These are phyloP conservation scores for Drosophila azteca DNA, from an alignment of 1,140 invertebrate species.

Conservation along the genomic window DNA sequence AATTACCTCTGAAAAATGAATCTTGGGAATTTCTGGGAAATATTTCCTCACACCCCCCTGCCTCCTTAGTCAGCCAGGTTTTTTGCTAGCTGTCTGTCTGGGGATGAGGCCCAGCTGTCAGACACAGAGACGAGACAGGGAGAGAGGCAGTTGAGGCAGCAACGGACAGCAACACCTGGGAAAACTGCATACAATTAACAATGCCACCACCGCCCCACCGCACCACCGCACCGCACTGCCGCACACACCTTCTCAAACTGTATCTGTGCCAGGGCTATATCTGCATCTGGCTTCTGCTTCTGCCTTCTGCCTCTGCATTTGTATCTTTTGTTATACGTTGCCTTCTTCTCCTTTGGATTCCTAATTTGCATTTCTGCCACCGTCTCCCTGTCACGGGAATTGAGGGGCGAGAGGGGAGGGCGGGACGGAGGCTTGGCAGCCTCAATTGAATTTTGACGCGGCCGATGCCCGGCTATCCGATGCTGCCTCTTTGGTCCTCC, in stretches of 20 bases:
- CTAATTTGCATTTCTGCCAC: slow-evolving; percentile 71
- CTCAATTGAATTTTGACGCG: slow-evolving; percentile 79
- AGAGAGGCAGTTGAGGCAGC: slow-evolving; percentile 4
- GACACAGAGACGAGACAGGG: too few relatives aligned
- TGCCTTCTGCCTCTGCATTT: slow-evolving; percentile 8
- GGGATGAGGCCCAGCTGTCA: slow-evolving; percentile 25
- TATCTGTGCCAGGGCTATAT: slow-evolving; percentile 13
- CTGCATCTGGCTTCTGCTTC: slow-evolving; percentile 20
- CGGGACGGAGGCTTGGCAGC: slow-evolving; percentile 48
- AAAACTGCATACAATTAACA: slow-evolving; percentile 76
- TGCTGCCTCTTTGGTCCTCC: slow-evolving; percentile 38
- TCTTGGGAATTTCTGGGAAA: slow-evolving; percentile 41
- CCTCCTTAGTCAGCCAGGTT: neutral
- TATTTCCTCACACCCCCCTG: slow-evolving; percentile 1
- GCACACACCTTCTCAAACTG: slow-evolving; percentile 18
- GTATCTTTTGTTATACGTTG: neutral
- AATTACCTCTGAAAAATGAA: slow-evolving; percentile 40
- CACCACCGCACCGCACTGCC: neutral
- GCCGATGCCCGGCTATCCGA: slow-evolving; percentile 32
- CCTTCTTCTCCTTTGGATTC: slow-evolving; percentile 45
- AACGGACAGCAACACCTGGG: slow-evolving; percentile 58
- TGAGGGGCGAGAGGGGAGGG: neutral
- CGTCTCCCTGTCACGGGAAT: neutral
- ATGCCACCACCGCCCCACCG: neutral
- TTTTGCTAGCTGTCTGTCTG: slow-evolving; percentile 21